Base-by-base conservation (phyloP, 1,140 invertebrate species). In the Bacillus rossius region DNA sequence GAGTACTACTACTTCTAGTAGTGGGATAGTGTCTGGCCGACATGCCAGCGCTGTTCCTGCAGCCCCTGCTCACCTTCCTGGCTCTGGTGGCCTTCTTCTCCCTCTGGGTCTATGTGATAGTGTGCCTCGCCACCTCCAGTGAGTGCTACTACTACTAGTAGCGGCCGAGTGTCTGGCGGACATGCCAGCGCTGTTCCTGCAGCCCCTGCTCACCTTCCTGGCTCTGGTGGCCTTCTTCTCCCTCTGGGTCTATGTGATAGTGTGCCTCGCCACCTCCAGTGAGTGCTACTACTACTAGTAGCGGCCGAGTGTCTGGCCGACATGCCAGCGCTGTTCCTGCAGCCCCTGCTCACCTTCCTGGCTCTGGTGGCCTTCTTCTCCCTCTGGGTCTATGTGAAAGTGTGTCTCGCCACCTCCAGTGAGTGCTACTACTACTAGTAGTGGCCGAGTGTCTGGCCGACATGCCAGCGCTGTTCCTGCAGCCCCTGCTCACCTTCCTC, bases 31-130 rank as follows among this genome's bases (percentile, higher is more conserved):
- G n/a, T n/a, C n/a, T n/a, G n/a, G n/a, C 84, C 48, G 84, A 85
- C 66, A 80, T 96, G 60, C 93, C 94, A 5, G 84, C 82, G n/a
- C 73, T 98, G 22, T 86, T 96, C 66, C 75, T 94, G 19, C 93
- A 95, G 68, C 94, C 94, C 1, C 69, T 96, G 1, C 75, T 93
- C 57, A 96, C 94, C 0, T 94, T 94, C 69, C 60, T 89, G 43
- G 80, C 87, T 47, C 76, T 96, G 0, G 72, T 88, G 23, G 59
- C 84, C 40, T 96, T 96, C 71, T 88, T 94, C 61, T 73, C 84
- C 40, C 92, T 91, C 77, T 96, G 92, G 92, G 77, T 93, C 1
- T 78, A 81, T 26, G 84, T 96, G 37, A 82, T 96, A 61, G 74
- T 85, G 22, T 84, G 77, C 65, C 72, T 89, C 4, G 81, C 82